Evolutionary conservation across 1,140 invertebrate genomes (phyloP).

Genomic region (Drosophila parvula): DNA sequence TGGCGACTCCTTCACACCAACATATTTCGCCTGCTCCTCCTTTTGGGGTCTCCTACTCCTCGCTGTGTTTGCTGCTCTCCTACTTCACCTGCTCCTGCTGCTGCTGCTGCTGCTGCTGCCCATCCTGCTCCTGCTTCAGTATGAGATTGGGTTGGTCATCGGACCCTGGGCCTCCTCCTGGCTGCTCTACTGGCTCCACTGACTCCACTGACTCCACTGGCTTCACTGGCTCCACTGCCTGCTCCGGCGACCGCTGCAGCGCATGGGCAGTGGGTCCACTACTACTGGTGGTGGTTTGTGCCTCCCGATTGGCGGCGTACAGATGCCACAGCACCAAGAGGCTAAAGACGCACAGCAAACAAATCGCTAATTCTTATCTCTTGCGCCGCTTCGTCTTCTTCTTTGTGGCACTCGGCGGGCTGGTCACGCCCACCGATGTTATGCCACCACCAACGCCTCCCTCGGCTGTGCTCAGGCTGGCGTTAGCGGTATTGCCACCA

Average conservation of each 20-base stretch:
- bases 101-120: slow-evolving; percentile 12
- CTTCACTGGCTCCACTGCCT: slow-evolving; percentile 6
- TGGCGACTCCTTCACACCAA: neutral
- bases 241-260: slow-evolving; percentile 5
- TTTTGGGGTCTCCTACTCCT: neutral
- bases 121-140: slow-evolving; percentile 13
- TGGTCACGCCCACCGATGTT: slow-evolving; percentile 28
- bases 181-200: neutral
- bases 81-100: slow-evolving; percentile 31
- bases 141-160: neutral
- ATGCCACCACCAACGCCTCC: neutral
- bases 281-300: neutral
- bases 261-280: slow-evolving; percentile 31
- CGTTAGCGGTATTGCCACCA: neutral
- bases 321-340: slow-evolving; percentile 77
- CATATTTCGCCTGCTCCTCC: neutral
- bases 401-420: slow-evolving; percentile 75
- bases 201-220: neutral
- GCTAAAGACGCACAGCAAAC: slow-evolving; percentile 83
- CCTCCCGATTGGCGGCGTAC: slow-evolving; percentile 59
- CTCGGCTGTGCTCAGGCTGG: neutral
- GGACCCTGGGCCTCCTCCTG: neutral
- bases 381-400: slow-evolving; percentile 83
- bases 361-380: slow-evolving; percentile 84
- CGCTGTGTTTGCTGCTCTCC: slow-evolving; percentile 47